Evolutionary conservation across 2,888 invertebrate genomes (phyloP).

Genomic region (Tupiocoris notatus): DNA sequence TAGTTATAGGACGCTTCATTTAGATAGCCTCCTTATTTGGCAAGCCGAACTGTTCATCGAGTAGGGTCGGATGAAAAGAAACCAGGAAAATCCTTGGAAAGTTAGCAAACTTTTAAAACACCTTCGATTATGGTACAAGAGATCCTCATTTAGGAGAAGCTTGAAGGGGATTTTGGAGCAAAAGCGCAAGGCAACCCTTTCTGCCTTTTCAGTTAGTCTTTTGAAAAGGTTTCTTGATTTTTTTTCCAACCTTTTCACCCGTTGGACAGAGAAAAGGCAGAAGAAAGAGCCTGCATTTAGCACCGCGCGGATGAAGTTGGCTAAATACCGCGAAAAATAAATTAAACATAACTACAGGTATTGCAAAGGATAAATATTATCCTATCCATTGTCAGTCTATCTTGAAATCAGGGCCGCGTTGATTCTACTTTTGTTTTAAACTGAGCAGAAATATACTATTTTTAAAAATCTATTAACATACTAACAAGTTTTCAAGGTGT

Average conservation of each 20-base stretch:
- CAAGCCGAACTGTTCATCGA: not conserved
- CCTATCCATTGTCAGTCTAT: too few relatives aligned
- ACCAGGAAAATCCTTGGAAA: not conserved
- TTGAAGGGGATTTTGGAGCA: not conserved
- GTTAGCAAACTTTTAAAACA: conserved; percentile 38
- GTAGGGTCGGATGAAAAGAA: not conserved
- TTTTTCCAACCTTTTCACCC: not conserved
- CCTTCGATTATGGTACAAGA: conserved; percentile 34
- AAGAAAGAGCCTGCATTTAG: not conserved
- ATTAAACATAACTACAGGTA: too few relatives aligned
- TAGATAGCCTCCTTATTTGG: not conserved
- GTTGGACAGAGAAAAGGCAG: conserved; percentile 1
- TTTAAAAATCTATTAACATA: too few relatives aligned
- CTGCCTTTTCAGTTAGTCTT: not conserved
- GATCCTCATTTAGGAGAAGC: conserved; percentile 29
- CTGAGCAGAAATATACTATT: too few relatives aligned
- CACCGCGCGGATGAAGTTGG: not conserved
- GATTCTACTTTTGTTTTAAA: too few relatives aligned
- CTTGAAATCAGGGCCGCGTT: too few relatives aligned
- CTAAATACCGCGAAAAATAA: not conserved
- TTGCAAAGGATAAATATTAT: too few relatives aligned
- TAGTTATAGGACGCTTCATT: not conserved
- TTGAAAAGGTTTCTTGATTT: conserved; percentile 24
- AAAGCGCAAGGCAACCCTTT: conserved; percentile 16
- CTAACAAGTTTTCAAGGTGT: too few relatives aligned